Percentiles rank a stretch among this genome's conserved stretches.
Evolutionary conservation across 1,140 invertebrate genomes (phyloP).

Genomic region (Apocrypta bakeri): DNA sequence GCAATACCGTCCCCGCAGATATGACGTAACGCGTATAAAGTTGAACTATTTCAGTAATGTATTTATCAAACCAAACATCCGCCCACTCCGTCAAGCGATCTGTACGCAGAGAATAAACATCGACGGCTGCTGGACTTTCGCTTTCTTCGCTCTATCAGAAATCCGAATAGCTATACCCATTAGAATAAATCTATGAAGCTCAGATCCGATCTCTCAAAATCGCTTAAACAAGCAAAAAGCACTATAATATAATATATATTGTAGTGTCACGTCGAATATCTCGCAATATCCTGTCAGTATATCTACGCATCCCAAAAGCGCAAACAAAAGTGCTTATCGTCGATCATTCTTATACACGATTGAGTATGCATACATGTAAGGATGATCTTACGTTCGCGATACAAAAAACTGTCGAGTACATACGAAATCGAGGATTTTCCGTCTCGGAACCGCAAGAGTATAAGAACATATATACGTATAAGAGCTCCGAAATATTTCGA

Average conservation of each 20-base stretch:
- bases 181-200: neutral
- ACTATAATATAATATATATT: no score
- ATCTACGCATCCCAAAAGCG: no score
- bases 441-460: neutral
- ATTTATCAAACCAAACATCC: neutral
- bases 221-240: no score
- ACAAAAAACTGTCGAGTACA: no score
- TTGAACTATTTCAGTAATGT: neutral
- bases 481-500: slow-evolving; percentile 41
- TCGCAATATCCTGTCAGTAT: no score
- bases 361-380: no score
- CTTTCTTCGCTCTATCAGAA: neutral
- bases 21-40: neutral
- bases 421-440: slow-evolving; percentile 9
- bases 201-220: neutral
- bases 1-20: neutral
- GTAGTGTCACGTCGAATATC: no score
- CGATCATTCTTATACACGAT: no score
- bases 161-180: neutral
- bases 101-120: neutral
- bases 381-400: no score
- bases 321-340: no score
- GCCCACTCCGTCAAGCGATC: neutral
- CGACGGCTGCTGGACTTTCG: neutral
- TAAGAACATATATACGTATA: neutral